Percentiles rank a stretch among this genome's conserved stretches.
These are phyloP conservation scores for Carabus problematicus DNA, from an alignment of 2,888 invertebrate genomes.

Conservation along the genomic window DNA sequence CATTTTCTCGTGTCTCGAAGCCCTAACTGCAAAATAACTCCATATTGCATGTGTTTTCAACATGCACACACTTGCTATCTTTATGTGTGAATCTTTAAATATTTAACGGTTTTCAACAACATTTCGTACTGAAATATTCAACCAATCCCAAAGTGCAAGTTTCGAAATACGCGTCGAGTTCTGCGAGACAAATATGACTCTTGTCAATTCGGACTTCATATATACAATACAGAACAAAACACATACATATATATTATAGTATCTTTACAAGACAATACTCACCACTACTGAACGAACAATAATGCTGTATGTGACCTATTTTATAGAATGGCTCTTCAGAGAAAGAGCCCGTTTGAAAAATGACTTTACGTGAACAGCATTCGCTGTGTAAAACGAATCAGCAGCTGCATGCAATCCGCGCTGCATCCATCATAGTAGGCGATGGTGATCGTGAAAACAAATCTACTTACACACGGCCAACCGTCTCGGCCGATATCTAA, in stretches of 20 bases:
- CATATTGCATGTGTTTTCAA: too few species aligned
- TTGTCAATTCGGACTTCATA: too few species aligned
- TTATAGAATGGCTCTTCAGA: conserved; percentile 27
- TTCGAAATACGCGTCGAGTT: too few species aligned
- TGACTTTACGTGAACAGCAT: conserved; percentile 26
- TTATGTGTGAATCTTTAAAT: neutral
- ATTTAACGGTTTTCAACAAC: conserved; percentile 5
- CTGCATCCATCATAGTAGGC: conserved; percentile 25
- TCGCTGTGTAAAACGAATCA: neutral
- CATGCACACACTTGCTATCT: too few species aligned
- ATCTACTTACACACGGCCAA: conserved; percentile 11
- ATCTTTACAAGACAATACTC: neutral
- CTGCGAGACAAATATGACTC: too few species aligned
- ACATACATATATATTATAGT: too few species aligned
- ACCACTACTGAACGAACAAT: conserved; percentile 21
- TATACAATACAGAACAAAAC: too few species aligned
- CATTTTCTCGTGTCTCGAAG: too few species aligned
- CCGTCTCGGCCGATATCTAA: conserved; percentile 10
- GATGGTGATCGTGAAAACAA: conserved; percentile 4
- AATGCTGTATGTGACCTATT: conserved; percentile 38
- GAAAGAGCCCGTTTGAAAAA: conserved; percentile 19
- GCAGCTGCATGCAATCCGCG: neutral
- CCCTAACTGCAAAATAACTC: too few species aligned
- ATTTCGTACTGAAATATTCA: conserved; percentile 11
- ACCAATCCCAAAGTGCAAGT: conserved; percentile 7